A percentile compares a stretch with the other conserved stretches of the same genome.
Evolutionary conservation across 2,888 invertebrate species (phyloP).

Genomic region (Plusia festucae): DNA sequence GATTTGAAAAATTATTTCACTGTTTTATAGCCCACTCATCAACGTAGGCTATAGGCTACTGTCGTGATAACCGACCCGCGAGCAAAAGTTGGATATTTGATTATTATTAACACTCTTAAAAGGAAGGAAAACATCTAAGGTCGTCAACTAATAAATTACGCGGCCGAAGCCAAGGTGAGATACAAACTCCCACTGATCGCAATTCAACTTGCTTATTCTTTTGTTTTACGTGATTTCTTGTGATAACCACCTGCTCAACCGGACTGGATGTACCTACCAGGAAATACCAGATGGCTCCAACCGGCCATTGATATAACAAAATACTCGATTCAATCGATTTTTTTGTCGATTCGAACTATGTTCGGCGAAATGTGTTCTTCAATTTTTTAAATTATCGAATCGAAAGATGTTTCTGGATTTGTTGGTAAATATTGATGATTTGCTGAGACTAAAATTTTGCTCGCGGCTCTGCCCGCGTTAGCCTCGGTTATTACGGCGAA

Average conservation of each 20-base stretch:
- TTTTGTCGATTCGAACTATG: background rate
- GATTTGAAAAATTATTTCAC: too few relatives aligned
- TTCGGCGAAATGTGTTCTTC: background rate
- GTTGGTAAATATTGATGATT: too few relatives aligned
- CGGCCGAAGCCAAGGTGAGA: background rate
- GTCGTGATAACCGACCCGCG: too few relatives aligned
- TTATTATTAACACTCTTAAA: too few relatives aligned
- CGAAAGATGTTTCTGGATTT: too few relatives aligned
- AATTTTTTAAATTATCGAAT: background rate
- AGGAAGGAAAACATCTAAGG: slow-evolving; percentile 43
- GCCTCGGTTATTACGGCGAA: background rate
- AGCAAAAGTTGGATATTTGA: too few relatives aligned
- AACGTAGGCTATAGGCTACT: too few relatives aligned
- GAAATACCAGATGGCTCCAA: background rate
- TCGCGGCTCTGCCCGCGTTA: background rate
- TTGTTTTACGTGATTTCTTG: background rate
- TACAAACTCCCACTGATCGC: background rate
- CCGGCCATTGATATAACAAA: too few relatives aligned
- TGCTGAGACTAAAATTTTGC: background rate
- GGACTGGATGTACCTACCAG: background rate
- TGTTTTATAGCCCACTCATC: too few relatives aligned
- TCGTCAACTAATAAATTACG: slow-evolving; percentile 20
- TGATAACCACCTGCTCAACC: background rate
- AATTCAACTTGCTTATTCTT: background rate
- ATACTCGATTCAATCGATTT: background rate